Conservation (phyloP, 1,140 invertebrate genomes). For the Helicoverpa zea region DNA sequence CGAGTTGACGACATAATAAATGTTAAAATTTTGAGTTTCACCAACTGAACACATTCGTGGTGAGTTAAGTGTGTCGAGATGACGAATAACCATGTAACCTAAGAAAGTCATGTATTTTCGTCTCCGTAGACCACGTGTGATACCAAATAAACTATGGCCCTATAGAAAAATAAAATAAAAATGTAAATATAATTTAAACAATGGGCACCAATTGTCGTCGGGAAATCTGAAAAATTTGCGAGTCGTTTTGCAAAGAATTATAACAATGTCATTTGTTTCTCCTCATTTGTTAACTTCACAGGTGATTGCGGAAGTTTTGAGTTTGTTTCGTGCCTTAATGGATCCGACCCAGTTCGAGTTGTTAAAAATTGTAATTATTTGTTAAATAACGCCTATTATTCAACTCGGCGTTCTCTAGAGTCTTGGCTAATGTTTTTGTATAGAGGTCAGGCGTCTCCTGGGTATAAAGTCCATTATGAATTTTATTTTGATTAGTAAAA, state of each 20-base stretch:
- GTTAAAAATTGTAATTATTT: conserved; percentile 39
- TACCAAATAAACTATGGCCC: background rate
- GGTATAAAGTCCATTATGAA: background rate
- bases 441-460: background rate
- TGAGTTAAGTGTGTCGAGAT: too few species aligned
- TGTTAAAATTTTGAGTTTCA: too few species aligned
- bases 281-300: conserved; percentile 35
- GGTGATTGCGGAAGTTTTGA: conserved; percentile 47
- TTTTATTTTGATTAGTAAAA: too few species aligned
- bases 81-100: too few species aligned
- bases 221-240: conserved; percentile 25
- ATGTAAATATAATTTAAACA: background rate
- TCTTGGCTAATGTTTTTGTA: background rate
- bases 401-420: background rate
- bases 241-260: conserved; percentile 26
- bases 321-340: conserved; percentile 42
- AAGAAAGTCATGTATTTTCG: too few species aligned
- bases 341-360: conserved; percentile 34
- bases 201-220: conserved; percentile 30
- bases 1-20: too few species aligned
- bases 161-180: background rate
- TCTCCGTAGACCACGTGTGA: too few species aligned
- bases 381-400: conserved; percentile 2
- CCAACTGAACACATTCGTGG: too few species aligned
- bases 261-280: conserved; percentile 33